Base-by-base conservation (phyloP, 2,888 invertebrate species). In the Sepioteuthis lessoniana region DNA sequence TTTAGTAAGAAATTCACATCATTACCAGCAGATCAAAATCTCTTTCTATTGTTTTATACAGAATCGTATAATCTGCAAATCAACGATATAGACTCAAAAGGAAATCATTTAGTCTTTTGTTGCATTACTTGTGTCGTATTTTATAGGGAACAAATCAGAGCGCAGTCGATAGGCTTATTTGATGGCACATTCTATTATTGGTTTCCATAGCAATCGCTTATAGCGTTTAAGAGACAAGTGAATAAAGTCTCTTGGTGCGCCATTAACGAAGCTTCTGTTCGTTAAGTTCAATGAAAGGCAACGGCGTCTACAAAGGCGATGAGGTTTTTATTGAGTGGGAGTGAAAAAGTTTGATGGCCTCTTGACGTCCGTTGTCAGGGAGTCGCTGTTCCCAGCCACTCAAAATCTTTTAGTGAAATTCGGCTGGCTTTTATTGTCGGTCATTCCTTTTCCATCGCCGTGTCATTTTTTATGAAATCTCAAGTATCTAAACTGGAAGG, bases 341-440 rank as follows among this genome's bases (percentile, higher is more conserved):
- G 76, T 76, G 76, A 76, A 76, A 76, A 76, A 13, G 13, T 76
- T 76, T 76, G 76, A 76, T 76, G n/a, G 76, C 19, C 76, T 76
- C 76, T 76, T 76, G 76, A n/a, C 35, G 19, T 76, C 76, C 76
- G 76, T 76, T 76, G 76, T 76, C 76, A 76, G 76, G 76, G n/a
- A 76, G 76, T n/a, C n/a, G n/a, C 76, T 76, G 76, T 76, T 76
- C 76, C 76, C 76, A 16, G 76, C 76, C n/a, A 76, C 76, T 76
- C 76, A 76, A 76, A 76, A 76, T 76, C 76, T n/a, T 76, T 35
- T 76, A 76, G 76, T 76, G 76, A n/a, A 76, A n/a, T 76, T 76
- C 76, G n/a, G 25, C 76, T n/a, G n/a, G 76, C n/a, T 76, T 76
- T 76, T 76, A 76, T 76, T 76, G 76, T 76, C 76, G 76, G 76